These are phyloP conservation scores for Hedychridium roseum DNA, from an alignment of 2,888 invertebrate genomes.

Conservation along the genomic window DNA sequence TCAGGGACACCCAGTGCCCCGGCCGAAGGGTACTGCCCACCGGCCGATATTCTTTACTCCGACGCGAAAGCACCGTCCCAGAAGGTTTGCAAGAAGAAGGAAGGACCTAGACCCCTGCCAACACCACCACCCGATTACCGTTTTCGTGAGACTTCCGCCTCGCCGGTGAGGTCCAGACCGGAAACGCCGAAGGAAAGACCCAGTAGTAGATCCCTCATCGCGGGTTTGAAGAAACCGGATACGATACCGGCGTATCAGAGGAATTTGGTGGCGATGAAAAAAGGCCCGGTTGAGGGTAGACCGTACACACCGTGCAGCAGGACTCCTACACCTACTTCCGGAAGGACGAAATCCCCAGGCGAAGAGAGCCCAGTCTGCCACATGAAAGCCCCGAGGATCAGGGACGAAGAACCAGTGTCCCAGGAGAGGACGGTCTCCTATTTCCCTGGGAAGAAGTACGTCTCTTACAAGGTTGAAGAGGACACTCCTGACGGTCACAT, in stretches of 20 bases:
- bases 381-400: conserved; percentile 71
- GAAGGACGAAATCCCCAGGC: conserved; percentile 74
- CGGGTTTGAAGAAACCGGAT: conserved; percentile 72
- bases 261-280: conserved; percentile 72
- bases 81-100: conserved; percentile 28
- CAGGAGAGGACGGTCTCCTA: conserved; percentile 14
- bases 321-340: conserved; percentile 55
- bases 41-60: conserved; percentile 54
- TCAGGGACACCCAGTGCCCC: conserved; percentile 50
- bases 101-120: conserved; percentile 54
- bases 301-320: conserved; percentile 52
- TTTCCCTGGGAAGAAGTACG: conserved; percentile 39
- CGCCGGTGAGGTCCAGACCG: conserved; percentile 69
- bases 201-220: conserved; percentile 60
- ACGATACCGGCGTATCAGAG: conserved; percentile 83
- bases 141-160: conserved; percentile 61
- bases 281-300: conserved; percentile 48
- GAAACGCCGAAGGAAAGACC: conserved; percentile 77
- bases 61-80: conserved; percentile 41
- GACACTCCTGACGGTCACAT: conserved; percentile 58
- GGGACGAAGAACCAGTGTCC: conserved; percentile 57
- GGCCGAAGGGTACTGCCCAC: conserved; percentile 48
- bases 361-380: conserved; percentile 41
- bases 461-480: conserved; percentile 56
- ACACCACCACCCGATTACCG: conserved; percentile 58